Evolutionary conservation across 1,140 invertebrate genomes (phyloP).

Genomic region (Acromyrmex echinatior): DNA sequence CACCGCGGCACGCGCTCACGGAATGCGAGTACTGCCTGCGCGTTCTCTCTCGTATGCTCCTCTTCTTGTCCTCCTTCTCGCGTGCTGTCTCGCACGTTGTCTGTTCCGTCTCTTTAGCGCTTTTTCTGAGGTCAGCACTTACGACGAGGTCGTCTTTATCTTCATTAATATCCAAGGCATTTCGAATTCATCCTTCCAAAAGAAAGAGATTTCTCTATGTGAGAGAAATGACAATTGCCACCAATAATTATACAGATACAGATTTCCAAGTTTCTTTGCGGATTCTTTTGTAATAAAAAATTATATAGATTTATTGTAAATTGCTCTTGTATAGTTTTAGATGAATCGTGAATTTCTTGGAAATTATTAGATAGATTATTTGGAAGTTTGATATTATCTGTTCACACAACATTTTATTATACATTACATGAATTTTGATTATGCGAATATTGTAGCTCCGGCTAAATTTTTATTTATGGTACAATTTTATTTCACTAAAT

Average conservation of each 20-base stretch:
- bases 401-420: too few species aligned
- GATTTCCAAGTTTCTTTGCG: background rate
- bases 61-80: constrained; percentile 5
- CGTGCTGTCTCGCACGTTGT: constrained; percentile 51
- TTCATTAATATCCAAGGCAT: constrained; percentile 41
- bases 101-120: constrained; percentile 65
- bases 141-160: constrained; percentile 48
- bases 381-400: background rate
- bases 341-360: background rate
- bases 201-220: too few species aligned
- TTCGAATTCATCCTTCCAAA: background rate
- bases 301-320: background rate
- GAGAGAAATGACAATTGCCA: background rate
- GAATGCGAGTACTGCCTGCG: constrained; percentile 72
- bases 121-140: constrained; percentile 52
- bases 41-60: constrained; percentile 43
- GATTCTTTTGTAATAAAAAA: background rate
- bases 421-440: background rate
- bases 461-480: background rate
- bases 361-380: background rate
- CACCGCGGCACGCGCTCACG: constrained; percentile 74
- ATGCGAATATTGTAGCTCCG: background rate
- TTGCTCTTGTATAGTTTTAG: background rate
- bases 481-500: constrained; percentile 21
- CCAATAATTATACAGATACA: background rate